phyloP scores from a whole-genome alignment of 2,113 vertebrate genomes.

The Patagioenas fasciata region DNA sequence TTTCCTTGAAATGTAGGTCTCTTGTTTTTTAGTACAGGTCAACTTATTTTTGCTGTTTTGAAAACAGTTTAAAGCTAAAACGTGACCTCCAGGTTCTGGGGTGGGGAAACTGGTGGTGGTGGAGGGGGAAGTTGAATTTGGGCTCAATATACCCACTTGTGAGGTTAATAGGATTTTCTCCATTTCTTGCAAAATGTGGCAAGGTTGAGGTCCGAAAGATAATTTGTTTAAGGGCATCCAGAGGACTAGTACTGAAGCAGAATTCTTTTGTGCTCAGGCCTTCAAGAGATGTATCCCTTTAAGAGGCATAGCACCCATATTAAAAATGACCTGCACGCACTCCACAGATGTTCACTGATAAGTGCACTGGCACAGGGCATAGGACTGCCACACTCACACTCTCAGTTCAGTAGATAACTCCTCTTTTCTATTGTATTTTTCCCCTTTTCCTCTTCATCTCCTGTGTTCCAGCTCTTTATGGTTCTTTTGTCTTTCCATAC shows the following conservation, averaged over 20 bases:
- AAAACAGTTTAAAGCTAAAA: background rate
- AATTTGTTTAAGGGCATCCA: background rate
- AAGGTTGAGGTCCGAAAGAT: background rate
- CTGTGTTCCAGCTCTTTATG: background rate
- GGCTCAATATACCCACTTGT: background rate
- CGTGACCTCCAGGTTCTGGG: background rate
- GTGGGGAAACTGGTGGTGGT: too few relatives aligned
- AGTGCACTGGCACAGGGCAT: background rate
- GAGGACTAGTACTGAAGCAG: background rate
- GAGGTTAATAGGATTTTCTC: background rate
- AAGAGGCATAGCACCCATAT: background rate
- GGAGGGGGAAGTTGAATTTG: background rate
- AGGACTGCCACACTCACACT: background rate
- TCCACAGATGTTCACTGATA: background rate
- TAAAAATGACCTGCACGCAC: background rate
- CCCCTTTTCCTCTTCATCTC: background rate
- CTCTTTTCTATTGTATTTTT: accelerated
- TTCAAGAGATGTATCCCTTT: background rate
- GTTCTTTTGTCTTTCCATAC: background rate
- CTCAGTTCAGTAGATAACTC: background rate
- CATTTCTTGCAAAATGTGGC: background rate
- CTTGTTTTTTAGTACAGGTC: background rate
- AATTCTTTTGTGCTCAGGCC: background rate
- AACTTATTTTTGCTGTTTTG: background rate
- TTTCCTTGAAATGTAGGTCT: background rate